Base-by-base conservation (phyloP, 2,888 invertebrate genomes). In the Adela reaumurella region DNA sequence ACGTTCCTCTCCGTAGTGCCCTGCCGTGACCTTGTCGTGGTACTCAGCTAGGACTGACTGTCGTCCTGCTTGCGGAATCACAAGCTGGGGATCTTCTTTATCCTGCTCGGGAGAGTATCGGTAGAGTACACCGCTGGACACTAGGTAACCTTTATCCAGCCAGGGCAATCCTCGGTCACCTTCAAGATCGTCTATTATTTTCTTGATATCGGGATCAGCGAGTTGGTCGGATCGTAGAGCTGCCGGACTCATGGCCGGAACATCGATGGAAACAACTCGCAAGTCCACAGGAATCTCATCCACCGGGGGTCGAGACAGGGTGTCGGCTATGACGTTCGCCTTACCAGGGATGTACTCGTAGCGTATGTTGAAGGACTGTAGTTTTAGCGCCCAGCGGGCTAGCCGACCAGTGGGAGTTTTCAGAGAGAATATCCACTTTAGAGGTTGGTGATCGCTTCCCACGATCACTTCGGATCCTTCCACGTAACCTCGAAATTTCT, bases 391-490 rank as follows among this genome's bases (percentile, higher is more conserved):
- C 74, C 73, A 77, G 17, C 71, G 49, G 0, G 63, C 64, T 2
- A 77, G 53, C 24, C 73, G 51, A 4, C 65, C 66, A 14, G 59
- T 56, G 0, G 63, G 62, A 17, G 67, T 56, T 49, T 65, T 63
- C 5, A 67, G n/a, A 1, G 57, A 54, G 50, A 64, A 54, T 6
- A 76, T 50, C 63, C 66, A 69, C 42, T 57, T 54, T 2, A 79
- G 55, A 0, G 70, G 68, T 49, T 68, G 63, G 49, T 77, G 78
- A 50, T 79, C 76, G 0, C 68, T 69, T 17, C 59, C 54, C 0
- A 77, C 54, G 2, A 55, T 55, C 17, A 71, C 65, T 0, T 54
- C 46, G 4, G 58, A 47, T 2, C 65, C 62, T 47, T 68, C 66
- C 0, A 78, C 53, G 50, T 68, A 78, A 0, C 62, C 63, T 18